phyloP scores from a whole-genome alignment of 2,797 vertebrate species.

The Aphelocoma californica region DNA sequence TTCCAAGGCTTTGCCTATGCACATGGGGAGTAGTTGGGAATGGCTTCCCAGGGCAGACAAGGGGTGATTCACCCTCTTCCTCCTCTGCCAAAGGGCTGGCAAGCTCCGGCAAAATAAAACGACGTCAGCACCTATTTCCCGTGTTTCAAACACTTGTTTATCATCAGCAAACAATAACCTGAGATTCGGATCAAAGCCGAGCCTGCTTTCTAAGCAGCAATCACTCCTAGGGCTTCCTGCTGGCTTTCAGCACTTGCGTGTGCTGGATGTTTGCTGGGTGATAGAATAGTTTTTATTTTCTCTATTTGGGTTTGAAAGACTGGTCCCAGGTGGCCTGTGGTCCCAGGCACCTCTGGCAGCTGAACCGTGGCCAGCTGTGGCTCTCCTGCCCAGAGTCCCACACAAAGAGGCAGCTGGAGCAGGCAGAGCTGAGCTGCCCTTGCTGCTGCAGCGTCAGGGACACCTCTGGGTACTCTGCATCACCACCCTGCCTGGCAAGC shows the following conservation, averaged over 20 bases:
- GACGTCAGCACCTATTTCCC: constrained; percentile 19
- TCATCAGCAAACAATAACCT: constrained; percentile 14
- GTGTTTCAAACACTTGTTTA: background rate
- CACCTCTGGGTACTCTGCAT: background rate
- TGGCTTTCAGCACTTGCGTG: background rate
- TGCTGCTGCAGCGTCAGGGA: rapidly evolving
- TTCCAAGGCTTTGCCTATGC: constrained; percentile 3
- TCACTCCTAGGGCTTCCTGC: background rate
- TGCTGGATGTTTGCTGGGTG: background rate
- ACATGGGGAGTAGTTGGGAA: background rate
- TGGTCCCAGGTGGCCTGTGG: rapidly evolving
- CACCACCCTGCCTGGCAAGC: background rate
- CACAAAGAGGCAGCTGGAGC: background rate
- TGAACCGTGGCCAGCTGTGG: rapidly evolving
- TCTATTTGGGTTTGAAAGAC: background rate
- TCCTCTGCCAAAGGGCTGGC: constrained; percentile 35
- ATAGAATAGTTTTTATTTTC: background rate
- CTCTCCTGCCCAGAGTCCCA: background rate
- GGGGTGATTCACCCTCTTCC: constrained; percentile 41
- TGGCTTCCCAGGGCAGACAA: background rate
- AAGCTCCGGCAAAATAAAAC: constrained; percentile 35
- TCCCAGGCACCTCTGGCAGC: background rate
- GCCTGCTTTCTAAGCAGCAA: constrained; percentile 20
- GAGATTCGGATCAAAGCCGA: background rate
- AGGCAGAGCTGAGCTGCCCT: background rate